Evolutionary conservation across 2,888 invertebrate species (phyloP), one percentile per base, ranked within the genome.

Genomic region (Julus scandinavius): DNA sequence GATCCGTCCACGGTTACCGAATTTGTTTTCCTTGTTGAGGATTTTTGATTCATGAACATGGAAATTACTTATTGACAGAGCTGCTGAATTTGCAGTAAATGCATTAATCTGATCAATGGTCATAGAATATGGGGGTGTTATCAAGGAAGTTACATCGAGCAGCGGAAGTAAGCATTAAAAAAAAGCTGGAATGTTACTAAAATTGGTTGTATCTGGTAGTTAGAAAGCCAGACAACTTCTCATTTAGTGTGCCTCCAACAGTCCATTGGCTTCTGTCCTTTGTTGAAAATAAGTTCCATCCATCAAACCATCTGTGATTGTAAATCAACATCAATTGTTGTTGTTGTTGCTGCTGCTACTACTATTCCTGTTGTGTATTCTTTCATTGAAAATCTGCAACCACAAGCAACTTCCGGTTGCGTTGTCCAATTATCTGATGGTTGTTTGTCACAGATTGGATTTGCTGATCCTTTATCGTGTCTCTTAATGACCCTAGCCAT

Each of bases 261-360:
- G 58, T 58, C 58, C 58, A 58, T 58, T 58, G 58, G 58, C 58
- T 58, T 58, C 58, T 11, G 58, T 58, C 13, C 58, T 58, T 58
- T 58, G 58, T 58, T 58, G 58, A 17, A 11, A 2, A 58, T 13
- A 58, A 58, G 58, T 15, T 58, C 15, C 13, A 58, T 15, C 15
- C 58, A 7, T 58, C 17, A 17, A 58, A 15, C 58, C 0, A 58
- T 4, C 13, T 58, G 58, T 17, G 13, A 17, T 15, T 15, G 58
- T 15, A 17, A 4, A 13, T 17, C 58, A 58, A 17, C 13, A 15
- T 58, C 13, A 17, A 4, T 58, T 58, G 58, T 15, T 15, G 58
- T 11, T 58, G 4, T 58, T 58, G 15, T 17, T 58, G 58, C 17
- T 58, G 13, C 58, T 58, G 13, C 58, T 17, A 50, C n/a, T n/a